Percentiles rank a stretch among this genome's conserved stretches.
Evolutionary conservation across 2,888 invertebrate species (phyloP).

Genomic region (Onthophagus sagittarius): DNA sequence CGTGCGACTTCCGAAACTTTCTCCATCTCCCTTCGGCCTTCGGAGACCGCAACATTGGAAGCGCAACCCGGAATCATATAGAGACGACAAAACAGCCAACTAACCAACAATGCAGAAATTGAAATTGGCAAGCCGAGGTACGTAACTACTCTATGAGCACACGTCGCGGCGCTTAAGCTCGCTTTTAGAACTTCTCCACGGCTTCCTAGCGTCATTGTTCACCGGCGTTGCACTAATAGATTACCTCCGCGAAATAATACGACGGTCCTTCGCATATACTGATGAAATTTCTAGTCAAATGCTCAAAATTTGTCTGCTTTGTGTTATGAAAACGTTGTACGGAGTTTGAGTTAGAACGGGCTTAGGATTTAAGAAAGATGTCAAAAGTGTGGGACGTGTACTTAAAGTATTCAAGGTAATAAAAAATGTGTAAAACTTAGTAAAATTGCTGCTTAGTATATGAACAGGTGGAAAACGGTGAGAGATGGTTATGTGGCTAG

Average conservation of each 20-base stretch:
- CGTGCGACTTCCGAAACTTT: background rate
- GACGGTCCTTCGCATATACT: background rate
- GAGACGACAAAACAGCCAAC: slow-evolving; percentile 4
- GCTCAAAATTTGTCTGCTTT: background rate
- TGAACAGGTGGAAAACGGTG: too few species aligned
- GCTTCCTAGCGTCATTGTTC: background rate
- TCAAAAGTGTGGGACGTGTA: too few species aligned
- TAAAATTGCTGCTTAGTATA: too few species aligned
- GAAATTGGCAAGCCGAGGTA: slow-evolving; percentile 9
- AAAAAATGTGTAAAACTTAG: too few species aligned
- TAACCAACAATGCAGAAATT: slow-evolving; percentile 8
- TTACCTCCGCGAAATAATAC: background rate
- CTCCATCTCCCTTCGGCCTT: background rate
- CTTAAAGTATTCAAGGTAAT: too few species aligned
- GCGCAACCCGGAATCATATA: background rate
- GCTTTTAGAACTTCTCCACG: slow-evolving; percentile 6
- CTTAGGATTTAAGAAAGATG: too few species aligned
- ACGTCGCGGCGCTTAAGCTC: slow-evolving; percentile 5
- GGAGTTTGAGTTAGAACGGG: too few species aligned
- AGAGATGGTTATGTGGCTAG: too few species aligned
- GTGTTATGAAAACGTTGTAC: too few species aligned
- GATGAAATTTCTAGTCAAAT: background rate
- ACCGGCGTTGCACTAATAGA: slow-evolving; percentile 2
- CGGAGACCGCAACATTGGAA: background rate
- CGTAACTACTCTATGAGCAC: slow-evolving; percentile 1